Conservation (phyloP, 2,113 vertebrate species). For the Burhinus bistriatus region DNA sequence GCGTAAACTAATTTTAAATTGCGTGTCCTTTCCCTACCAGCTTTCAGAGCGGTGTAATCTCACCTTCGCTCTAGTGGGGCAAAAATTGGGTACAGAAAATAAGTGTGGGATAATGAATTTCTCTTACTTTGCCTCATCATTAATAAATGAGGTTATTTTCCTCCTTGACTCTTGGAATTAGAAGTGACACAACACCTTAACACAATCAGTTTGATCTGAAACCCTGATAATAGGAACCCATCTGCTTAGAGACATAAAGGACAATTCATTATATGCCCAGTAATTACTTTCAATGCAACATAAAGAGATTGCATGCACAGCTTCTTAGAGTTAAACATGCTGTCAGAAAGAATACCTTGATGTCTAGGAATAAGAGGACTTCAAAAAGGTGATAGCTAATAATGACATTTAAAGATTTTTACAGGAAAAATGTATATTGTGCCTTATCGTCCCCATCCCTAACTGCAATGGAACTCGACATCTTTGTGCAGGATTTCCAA, state of each 20-base stretch:
- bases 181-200: slow-evolving; percentile 56
- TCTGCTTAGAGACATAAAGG: slow-evolving; percentile 61
- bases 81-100: slow-evolving; percentile 15
- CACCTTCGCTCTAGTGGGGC: neutral
- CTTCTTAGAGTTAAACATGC: slow-evolving; percentile 45
- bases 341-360: slow-evolving; percentile 8
- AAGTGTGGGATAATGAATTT: slow-evolving; percentile 49
- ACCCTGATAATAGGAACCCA: slow-evolving; percentile 54
- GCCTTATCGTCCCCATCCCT: neutral
- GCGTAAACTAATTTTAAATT: neutral
- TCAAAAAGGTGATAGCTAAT: slow-evolving; percentile 12
- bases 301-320: slow-evolving; percentile 16
- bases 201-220: slow-evolving; percentile 53
- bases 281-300: slow-evolving; percentile 54
- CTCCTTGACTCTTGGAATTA: slow-evolving; percentile 55
- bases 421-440: neutral
- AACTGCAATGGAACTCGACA: neutral
- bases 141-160: slow-evolving; percentile 63
- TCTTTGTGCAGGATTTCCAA: neutral
- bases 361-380: neutral
- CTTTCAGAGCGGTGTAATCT: slow-evolving; percentile 2
- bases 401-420: slow-evolving; percentile 10
- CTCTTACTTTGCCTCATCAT: slow-evolving; percentile 50
- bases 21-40: neutral
- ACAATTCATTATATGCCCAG: slow-evolving; percentile 44